Percentiles rank a stretch among this genome's conserved stretches.
phyloP scores from a whole-genome alignment of 2,888 invertebrate genomes.

The Carabus problematicus region DNA sequence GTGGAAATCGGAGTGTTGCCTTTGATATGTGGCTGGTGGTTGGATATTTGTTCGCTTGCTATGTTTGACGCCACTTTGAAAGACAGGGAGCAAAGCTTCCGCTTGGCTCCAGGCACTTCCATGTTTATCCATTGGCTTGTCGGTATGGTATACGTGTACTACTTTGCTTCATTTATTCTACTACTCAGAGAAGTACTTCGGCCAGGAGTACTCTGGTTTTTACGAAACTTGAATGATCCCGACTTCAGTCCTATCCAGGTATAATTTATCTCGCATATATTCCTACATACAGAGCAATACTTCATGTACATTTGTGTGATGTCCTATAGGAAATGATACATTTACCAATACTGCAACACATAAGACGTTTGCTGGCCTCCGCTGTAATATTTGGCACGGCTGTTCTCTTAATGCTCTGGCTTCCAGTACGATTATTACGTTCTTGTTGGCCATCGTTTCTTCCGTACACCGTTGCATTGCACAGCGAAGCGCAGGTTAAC shows the following conservation, averaged over 20 bases:
- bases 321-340: conserved; percentile 91
- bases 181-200: conserved; percentile 91
- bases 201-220: conserved; percentile 98
- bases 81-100: conserved; percentile 87
- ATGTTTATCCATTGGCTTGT: conserved; percentile 99
- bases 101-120: conserved; percentile 92
- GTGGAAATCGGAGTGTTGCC: conserved; percentile 98
- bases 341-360: conserved; percentile 88
- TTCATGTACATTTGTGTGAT: conserved; percentile 22
- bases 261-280: conserved; percentile 19
- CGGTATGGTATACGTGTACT: conserved; percentile 99
- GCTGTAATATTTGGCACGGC: conserved; percentile 96
- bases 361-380: conserved; percentile 88
- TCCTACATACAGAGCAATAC: conserved; percentile 5
- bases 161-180: conserved; percentile 96
- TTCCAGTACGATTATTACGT: conserved; percentile 88
- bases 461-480: conserved; percentile 90
- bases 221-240: conserved; percentile 97
- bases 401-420: conserved; percentile 94
- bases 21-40: conserved; percentile 98
- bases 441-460: conserved; percentile 84
- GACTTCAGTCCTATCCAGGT: conserved; percentile 99
- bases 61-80: conserved; percentile 89
- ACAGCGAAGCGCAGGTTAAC: conserved; percentile 86
- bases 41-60: conserved; percentile 95